Percentiles rank a stretch among this genome's conserved stretches.
phyloP scores from a whole-genome alignment of 2,888 invertebrate species.

The Hyppa rectilinea region DNA sequence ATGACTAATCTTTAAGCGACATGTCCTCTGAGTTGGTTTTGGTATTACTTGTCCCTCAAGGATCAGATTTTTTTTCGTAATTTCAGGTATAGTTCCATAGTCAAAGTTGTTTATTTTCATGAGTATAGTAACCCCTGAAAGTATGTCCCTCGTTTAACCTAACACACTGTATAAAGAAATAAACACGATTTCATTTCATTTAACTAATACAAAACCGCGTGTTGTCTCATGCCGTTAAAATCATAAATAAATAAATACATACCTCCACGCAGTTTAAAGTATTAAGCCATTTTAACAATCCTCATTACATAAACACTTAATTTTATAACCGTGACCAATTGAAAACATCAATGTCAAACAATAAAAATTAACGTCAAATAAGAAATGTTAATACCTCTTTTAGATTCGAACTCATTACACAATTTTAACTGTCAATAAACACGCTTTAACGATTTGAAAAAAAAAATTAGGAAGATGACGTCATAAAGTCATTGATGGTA shows the following conservation, averaged over 20 bases:
- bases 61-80: too few species aligned
- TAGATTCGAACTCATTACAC: conserved; percentile 72
- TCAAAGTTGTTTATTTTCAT: too few species aligned
- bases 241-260: conserved; percentile 23
- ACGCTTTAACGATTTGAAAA: conserved; percentile 72
- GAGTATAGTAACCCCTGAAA: too few species aligned
- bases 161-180: too few species aligned
- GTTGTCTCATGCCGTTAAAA: conserved; percentile 5
- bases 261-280: conserved; percentile 30
- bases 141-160: too few species aligned
- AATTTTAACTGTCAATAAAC: conserved; percentile 80
- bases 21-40: too few species aligned
- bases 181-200: too few species aligned
- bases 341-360: conserved; percentile 58
- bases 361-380: conserved; percentile 71
- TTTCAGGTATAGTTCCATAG: too few species aligned
- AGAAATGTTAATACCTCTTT: conserved; percentile 70
- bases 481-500: conserved; percentile 69
- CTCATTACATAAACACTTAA: conserved; percentile 65
- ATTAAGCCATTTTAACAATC: conserved; percentile 57
- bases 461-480: conserved; percentile 60
- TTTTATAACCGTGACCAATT: conserved; percentile 66
- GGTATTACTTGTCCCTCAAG: too few species aligned
- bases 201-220: background rate
- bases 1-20: too few species aligned